Conservation (phyloP, 2,797 vertebrate genomes). For the Capromys pilorides region DNA sequence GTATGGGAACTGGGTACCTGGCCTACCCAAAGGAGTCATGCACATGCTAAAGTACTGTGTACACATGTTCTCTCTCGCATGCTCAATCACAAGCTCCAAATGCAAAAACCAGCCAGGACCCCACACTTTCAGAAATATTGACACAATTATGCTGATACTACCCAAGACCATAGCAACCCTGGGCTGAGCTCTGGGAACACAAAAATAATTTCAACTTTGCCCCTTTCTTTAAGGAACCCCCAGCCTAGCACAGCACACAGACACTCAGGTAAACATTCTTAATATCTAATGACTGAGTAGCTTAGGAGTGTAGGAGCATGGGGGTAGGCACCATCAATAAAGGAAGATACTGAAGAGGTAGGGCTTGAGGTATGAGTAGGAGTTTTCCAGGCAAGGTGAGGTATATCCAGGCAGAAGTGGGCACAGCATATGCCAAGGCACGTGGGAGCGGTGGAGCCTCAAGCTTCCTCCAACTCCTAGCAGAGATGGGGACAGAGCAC, state of each 20-base stretch:
- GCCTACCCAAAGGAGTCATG: background rate
- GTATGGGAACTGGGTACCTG: background rate
- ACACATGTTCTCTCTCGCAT: background rate
- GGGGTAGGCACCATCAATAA: background rate
- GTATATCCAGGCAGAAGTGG: conserved; percentile 1
- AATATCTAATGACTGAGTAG: background rate
- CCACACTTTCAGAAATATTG: background rate
- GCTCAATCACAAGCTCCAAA: background rate
- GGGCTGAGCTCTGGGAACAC: background rate
- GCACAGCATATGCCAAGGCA: background rate
- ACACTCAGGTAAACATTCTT: background rate
- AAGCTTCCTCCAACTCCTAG: conserved; percentile 42
- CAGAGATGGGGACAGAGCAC: background rate
- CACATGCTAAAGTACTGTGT: background rate
- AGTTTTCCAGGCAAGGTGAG: conserved; percentile 39
- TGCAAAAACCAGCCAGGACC: background rate
- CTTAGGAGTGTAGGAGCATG: background rate
- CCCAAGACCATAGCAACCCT: background rate
- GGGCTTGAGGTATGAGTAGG: background rate
- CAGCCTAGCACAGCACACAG: background rate
- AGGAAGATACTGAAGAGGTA: background rate
- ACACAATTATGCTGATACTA: background rate
- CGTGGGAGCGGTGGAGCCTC: background rate
- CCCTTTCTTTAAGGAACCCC: conserved; percentile 37
- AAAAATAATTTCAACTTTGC: conserved; percentile 24